phyloP scores from a whole-genome alignment of 1,140 invertebrate genomes.

The Bradysia coprophila region DNA sequence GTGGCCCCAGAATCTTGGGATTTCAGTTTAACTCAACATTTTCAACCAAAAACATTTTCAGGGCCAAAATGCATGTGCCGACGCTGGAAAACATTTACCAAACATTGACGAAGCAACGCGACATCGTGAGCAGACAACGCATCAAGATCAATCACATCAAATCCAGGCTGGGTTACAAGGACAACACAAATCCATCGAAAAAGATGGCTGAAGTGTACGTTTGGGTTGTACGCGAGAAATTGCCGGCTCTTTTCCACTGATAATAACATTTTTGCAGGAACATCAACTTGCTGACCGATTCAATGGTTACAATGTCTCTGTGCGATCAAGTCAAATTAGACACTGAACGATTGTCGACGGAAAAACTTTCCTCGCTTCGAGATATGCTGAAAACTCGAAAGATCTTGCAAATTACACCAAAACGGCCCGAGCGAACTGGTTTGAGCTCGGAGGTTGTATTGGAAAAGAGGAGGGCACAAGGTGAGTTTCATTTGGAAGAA shows the following conservation, averaged over 20 bases:
- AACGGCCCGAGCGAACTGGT: conserved; percentile 17
- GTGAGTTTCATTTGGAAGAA: neutral
- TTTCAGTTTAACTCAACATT: no score
- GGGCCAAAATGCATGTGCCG: conserved; percentile 29
- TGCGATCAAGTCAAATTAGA: conserved; percentile 12
- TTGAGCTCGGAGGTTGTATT: conserved; percentile 20
- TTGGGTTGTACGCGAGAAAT: neutral
- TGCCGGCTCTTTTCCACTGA: conserved; percentile 1
- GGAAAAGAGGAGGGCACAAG: conserved; percentile 3
- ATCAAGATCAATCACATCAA: conserved; percentile 25
- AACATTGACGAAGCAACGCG: conserved; percentile 39
- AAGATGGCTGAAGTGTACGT: neutral
- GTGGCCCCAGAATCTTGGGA: no score
- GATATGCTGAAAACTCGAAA: conserved; percentile 9
- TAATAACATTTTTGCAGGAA: conserved; percentile 1
- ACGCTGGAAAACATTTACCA: conserved; percentile 46
- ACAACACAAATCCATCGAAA: conserved; percentile 1
- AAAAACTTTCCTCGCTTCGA: conserved; percentile 12
- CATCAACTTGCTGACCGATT: conserved; percentile 16
- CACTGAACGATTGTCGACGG: conserved; percentile 10
- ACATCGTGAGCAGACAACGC: conserved; percentile 31
- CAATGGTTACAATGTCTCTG: conserved; percentile 17
- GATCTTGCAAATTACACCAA: conserved; percentile 15
- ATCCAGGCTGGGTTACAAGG: conserved; percentile 12
- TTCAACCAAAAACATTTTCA: no score